Evolutionary conservation across 35 echinoderm and acorn worm species (phyloP).

Genomic region (Hemicentrotus pulcherrimus): DNA sequence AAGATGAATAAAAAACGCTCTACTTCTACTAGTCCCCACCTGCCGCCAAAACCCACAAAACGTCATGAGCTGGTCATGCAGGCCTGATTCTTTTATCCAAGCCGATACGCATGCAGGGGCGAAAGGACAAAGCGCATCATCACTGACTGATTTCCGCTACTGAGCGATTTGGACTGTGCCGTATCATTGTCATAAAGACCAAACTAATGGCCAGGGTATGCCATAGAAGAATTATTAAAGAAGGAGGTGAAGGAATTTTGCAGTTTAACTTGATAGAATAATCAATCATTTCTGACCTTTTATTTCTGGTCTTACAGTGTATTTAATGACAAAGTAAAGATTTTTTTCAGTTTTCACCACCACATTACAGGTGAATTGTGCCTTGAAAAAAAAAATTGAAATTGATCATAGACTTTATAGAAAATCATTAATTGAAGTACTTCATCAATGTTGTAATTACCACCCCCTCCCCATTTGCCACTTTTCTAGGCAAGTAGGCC

Average conservation of each 20-base stretch:
- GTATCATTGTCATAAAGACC: too few relatives aligned
- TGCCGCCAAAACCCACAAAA: constrained; percentile 16
- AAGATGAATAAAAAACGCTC: background rate
- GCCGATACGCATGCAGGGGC: background rate
- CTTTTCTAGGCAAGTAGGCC: too few relatives aligned
- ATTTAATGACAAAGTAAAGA: background rate
- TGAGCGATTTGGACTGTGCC: too few relatives aligned
- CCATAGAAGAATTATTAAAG: background rate
- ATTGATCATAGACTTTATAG: background rate
- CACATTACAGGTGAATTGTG: background rate
- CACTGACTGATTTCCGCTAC: background rate
- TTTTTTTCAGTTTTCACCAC: background rate
- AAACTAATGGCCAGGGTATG: background rate
- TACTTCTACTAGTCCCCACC: background rate
- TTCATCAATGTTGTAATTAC: background rate
- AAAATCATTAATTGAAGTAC: background rate
- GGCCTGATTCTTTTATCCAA: background rate
- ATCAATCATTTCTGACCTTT: background rate
- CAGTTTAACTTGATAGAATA: background rate
- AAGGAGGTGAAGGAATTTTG: background rate
- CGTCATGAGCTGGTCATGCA: background rate
- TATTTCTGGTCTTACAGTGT: background rate
- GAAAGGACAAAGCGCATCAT: background rate
- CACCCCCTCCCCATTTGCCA: background rate
- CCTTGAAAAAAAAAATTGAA: background rate